Conservation (phyloP, 2,797 vertebrate genomes). For the Meriones psammophilus region DNA sequence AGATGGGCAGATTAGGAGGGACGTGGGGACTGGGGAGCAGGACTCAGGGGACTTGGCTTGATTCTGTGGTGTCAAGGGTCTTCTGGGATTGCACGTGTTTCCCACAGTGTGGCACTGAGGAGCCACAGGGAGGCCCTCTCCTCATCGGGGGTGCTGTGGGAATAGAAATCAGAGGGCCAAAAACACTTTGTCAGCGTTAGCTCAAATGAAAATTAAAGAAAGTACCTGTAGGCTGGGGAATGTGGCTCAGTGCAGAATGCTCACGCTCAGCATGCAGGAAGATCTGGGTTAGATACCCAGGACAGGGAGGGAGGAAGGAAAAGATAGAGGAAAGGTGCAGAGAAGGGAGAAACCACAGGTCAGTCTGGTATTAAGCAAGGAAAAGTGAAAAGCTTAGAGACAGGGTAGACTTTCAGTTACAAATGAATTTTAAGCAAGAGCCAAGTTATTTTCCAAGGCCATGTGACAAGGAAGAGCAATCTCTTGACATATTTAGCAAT, state of each 20-base stretch:
- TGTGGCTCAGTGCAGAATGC: not conserved
- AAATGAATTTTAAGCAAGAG: not conserved
- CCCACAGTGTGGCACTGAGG: too few species aligned
- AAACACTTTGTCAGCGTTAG: not conserved
- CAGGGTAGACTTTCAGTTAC: not conserved
- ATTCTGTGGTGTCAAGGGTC: not conserved
- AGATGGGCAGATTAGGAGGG: not conserved
- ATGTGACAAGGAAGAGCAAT: not conserved
- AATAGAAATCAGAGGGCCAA: not conserved
- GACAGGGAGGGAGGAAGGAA: not conserved
- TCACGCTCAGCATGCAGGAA: not conserved
- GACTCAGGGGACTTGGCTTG: not conserved
- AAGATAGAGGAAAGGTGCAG: too few species aligned
- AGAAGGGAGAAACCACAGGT: not conserved
- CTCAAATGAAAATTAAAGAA: not conserved
- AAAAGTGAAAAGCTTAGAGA: not conserved
- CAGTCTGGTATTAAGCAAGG: not conserved
- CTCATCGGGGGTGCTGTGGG: not conserved
- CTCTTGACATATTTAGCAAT: not conserved
- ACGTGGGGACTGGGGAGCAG: not conserved
- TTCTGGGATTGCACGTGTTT: not conserved
- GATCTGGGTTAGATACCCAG: not conserved
- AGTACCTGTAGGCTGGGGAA: too few species aligned
- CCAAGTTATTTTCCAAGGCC: conserved; percentile 14
- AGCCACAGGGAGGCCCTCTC: not conserved